Evolutionary conservation across 2,888 invertebrate genomes (phyloP), one percentile per base, ranked within the genome.

Genomic region (Amaurobius ferox): DNA sequence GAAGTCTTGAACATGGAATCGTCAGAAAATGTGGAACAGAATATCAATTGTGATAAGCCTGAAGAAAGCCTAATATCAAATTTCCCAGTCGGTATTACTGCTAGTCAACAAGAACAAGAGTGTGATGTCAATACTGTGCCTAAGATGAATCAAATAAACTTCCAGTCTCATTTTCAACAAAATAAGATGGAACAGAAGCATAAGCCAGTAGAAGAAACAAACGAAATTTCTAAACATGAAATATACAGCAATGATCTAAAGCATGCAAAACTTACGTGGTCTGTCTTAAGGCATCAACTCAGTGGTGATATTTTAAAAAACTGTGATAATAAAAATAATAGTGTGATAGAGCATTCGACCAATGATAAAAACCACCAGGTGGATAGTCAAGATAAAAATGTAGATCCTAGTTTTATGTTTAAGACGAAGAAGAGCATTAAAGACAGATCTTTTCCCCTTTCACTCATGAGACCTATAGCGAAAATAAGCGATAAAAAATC

Each of bases 311-410:
- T 64, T 26, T 1, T 40, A 1, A 76, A 67, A 61, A 72, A 78
- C 73, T 85, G 85, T 85, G 85, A 85, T 85, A 66, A 19, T 32
- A 83, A 76, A 61, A 67, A 66, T 39, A 39, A 64, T 23, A 30
- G 64, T 78, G 71, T 85, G 78, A 83, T 77, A 83, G 77, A 76
- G 66, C 76, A 74, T 68, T 64, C 77, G 1, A 66, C 16, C 13
- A 66, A 71, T 83, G 83, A 83, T 71, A 30, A 29, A 26, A 61
- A 67, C 23, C 3, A 19, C 6, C 62, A 39, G 30, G 23, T n/a
- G 11, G 28, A 62, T 23, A 3, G 2, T 9, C 28, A 26, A 11
- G 29, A 62, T 28, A 61, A 55, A 35, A 35, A 23, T 9, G 64
- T 61, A 55, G 67, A 78, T 23, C 19, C 35, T 16, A 55, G 19